phyloP scores from a whole-genome alignment of 2,113 vertebrate species.

The Bufo gargarizans region DNA sequence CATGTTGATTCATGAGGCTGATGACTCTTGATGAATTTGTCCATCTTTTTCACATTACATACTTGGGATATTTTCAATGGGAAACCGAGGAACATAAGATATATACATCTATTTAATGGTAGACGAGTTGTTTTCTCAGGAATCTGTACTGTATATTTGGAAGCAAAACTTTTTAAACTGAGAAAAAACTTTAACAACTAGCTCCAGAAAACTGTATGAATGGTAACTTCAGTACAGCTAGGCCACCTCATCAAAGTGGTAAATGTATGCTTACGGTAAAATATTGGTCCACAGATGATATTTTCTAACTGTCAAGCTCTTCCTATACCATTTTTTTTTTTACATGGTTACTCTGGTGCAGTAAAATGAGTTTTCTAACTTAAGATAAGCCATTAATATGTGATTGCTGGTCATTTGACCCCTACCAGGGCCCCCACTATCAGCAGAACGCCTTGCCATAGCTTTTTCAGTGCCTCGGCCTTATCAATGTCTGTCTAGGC shows the following conservation, averaged over 20 bases:
- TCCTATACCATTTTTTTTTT: background rate
- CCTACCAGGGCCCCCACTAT: background rate
- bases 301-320: background rate
- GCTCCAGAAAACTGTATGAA: no score
- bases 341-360: background rate
- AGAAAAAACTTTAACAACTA: background rate
- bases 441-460: background rate
- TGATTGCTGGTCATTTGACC: background rate
- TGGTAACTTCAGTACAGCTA: no score
- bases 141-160: background rate
- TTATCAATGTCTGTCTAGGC: no score
- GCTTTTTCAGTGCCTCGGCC: background rate
- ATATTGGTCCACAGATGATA: background rate
- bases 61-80: slow-evolving; percentile 50
- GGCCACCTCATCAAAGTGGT: background rate
- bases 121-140: background rate
- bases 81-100: slow-evolving; percentile 20
- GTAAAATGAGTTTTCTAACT: no score
- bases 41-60: slow-evolving; percentile 48
- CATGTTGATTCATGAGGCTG: slow-evolving; percentile 44
- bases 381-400: no score
- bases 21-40: slow-evolving; percentile 8
- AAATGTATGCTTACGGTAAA: background rate
- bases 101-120: background rate
- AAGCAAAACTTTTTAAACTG: background rate